Evolutionary conservation across 1,140 invertebrate genomes (phyloP).

Genomic region (Dendroctonus ponderosae): DNA sequence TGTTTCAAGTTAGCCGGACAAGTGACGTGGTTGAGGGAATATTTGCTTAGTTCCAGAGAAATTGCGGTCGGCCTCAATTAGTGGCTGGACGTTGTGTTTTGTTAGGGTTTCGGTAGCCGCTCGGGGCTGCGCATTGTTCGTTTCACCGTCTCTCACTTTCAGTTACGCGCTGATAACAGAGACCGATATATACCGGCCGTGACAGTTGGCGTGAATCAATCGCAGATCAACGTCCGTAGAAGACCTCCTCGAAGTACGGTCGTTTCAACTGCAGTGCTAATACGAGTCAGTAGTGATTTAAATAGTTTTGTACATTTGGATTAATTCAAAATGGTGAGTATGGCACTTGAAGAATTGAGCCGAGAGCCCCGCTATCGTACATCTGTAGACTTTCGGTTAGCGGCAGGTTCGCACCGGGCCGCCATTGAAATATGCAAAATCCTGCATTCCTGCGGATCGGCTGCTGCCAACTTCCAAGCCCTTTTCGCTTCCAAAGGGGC

Average conservation of each 20-base stretch:
- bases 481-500: background rate
- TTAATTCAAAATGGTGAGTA: conserved; percentile 50
- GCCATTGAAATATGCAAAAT: conserved; percentile 40
- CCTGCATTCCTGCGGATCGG: conserved; percentile 22
- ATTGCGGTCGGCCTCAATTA: background rate
- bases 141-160: conserved; percentile 1
- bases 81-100: too few relatives aligned
- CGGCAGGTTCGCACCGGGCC: conserved; percentile 18
- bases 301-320: conserved; percentile 41
- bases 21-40: background rate
- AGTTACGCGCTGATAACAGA: conserved; percentile 14
- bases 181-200: conserved; percentile 29
- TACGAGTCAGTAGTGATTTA: conserved; percentile 42
- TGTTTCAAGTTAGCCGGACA: background rate
- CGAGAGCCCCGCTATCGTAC: background rate
- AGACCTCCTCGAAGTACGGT: conserved; percentile 41
- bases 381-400: background rate
- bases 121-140: background rate
- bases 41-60: background rate
- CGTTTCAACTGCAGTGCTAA: conserved; percentile 42
- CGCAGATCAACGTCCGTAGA: conserved; percentile 50
- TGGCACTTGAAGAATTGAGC: background rate
- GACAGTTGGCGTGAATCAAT: conserved; percentile 32
- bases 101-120: too few relatives aligned
- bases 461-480: background rate